Conservation (phyloP, 2,888 invertebrate genomes). For the Leptopilina drosophilae region DNA sequence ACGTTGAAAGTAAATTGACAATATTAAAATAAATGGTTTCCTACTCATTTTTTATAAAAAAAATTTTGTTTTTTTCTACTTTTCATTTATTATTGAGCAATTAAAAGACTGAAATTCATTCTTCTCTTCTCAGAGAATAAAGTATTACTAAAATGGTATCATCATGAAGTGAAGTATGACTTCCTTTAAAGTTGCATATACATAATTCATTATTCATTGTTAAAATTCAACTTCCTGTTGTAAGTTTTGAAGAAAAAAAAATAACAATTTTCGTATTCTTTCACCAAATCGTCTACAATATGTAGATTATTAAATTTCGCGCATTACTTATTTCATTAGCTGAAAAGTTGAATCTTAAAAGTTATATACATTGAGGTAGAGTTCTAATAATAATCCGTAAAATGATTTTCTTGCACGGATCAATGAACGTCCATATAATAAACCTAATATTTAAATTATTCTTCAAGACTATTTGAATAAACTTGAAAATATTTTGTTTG, state of each 20-base stretch:
- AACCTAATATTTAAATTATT: not conserved
- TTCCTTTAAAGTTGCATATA: not conserved
- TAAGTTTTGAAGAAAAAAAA: not conserved
- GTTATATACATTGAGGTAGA: too few species aligned
- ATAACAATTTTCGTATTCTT: not conserved
- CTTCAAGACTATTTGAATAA: not conserved
- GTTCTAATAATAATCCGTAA: not conserved
- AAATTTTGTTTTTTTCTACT: too few species aligned
- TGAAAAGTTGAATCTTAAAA: conserved; percentile 7
- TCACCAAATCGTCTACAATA: not conserved
- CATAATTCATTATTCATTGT: conserved; percentile 6
- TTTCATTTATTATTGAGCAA: too few species aligned
- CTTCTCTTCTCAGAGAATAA: not conserved
- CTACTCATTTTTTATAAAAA: too few species aligned
- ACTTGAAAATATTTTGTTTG: not conserved
- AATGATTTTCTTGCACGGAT: conserved; percentile 3
- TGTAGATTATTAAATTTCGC: not conserved
- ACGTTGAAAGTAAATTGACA: too few species aligned
- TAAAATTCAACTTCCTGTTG: conserved; percentile 8
- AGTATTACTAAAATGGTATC: conserved; percentile 3
- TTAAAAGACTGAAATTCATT: not conserved
- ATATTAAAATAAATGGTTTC: too few species aligned
- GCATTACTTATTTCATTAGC: not conserved
- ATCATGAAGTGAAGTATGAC: conserved; percentile 9
- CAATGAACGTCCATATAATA: not conserved